phyloP scores from a whole-genome alignment of 2,797 vertebrate genomes.

The Danionella dracula region DNA sequence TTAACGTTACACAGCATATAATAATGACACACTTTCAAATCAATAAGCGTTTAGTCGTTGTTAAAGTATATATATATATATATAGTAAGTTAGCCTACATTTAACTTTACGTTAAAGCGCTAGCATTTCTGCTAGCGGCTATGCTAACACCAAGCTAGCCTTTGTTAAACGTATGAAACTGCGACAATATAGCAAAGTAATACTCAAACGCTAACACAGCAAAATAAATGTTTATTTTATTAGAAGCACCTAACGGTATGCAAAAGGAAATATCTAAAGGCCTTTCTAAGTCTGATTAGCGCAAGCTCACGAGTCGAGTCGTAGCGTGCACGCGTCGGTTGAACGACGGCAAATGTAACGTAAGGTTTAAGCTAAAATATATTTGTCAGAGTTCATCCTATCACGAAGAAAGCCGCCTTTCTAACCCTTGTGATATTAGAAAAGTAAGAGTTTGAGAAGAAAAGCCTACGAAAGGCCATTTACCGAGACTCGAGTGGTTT shows the following conservation, averaged over 20 bases:
- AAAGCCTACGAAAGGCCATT: background rate
- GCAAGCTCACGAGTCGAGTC: background rate
- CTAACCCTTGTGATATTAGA: background rate
- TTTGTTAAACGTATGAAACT: background rate
- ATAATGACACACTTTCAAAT: no score
- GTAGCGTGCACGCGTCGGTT: background rate
- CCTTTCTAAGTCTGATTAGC: background rate
- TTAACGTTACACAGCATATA: no score
- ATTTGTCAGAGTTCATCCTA: background rate
- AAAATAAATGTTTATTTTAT: background rate
- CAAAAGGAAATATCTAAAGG: no score
- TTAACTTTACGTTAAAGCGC: no score
- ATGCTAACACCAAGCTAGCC: slow-evolving; percentile 7
- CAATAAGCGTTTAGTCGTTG: no score
- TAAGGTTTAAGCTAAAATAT: background rate
- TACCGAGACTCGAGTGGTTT: background rate
- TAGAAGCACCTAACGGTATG: slow-evolving; percentile 2
- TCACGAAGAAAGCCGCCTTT: background rate
- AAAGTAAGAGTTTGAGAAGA: background rate
- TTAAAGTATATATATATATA: no score
- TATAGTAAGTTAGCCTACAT: no score
- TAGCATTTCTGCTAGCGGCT: background rate
- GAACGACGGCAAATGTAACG: background rate
- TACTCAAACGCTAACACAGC: accelerated
- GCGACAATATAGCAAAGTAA: background rate